phyloP scores from a whole-genome alignment of 2,797 vertebrate genomes.

The Lepilemur ruficaudatus region DNA sequence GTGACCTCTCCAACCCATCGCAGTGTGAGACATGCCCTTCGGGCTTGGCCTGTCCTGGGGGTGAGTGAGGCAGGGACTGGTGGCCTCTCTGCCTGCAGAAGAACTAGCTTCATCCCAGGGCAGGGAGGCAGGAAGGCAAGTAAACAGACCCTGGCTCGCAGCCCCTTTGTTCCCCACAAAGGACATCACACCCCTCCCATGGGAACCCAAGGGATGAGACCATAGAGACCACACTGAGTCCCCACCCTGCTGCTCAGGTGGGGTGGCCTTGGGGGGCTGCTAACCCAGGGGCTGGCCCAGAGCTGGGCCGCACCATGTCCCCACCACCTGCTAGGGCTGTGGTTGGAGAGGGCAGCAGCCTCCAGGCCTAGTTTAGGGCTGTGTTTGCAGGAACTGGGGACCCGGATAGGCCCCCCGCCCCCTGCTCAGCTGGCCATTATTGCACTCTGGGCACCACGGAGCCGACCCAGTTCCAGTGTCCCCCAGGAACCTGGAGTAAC shows the following conservation, averaged over 20 bases:
- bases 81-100: not conserved
- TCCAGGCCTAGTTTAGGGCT: not conserved
- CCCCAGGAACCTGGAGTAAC: conserved; percentile 92
- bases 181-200: accelerated
- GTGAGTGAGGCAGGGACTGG: conserved; percentile 73
- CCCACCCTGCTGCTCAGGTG: not conserved
- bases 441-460: conserved; percentile 91
- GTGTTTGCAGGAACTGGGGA: conserved; percentile 89
- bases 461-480: conserved; percentile 90
- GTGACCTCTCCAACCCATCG: conserved; percentile 88
- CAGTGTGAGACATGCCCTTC: conserved; percentile 91
- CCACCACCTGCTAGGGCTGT: not conserved
- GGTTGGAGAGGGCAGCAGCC: not conserved
- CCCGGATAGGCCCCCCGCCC: conserved; percentile 87
- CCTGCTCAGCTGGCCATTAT: conserved; percentile 91
- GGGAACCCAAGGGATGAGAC: not conserved
- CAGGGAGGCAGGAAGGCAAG: not conserved
- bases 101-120: not conserved
- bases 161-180: not conserved
- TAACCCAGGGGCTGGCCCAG: not conserved
- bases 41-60: conserved; percentile 89
- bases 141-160: not conserved
- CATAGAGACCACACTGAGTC: not conserved
- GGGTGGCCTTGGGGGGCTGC: not conserved
- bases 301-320: not conserved